Conservation (phyloP, 2,113 vertebrate species). For the Neolamprologus cancellatus region DNA sequence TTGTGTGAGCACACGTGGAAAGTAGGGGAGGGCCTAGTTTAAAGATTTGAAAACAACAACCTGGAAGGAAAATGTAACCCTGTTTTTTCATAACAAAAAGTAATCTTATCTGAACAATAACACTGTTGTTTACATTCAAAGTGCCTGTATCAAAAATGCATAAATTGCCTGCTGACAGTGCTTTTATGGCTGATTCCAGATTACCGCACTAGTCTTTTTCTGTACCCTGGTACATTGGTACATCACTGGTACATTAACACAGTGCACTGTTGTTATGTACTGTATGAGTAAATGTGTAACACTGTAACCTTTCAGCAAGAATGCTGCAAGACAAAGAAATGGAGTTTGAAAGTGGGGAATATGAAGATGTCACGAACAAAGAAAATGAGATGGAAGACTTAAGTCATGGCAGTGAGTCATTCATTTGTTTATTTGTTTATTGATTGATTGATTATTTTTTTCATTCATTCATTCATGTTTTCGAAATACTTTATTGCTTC, state of each 20-base stretch:
- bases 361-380: constrained; percentile 14
- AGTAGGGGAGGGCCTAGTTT: background rate
- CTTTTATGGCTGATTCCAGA: background rate
- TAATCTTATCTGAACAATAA: background rate
- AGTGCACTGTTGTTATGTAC: background rate
- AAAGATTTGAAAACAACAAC: background rate
- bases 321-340: background rate
- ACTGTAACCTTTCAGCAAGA: background rate
- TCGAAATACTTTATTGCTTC: background rate
- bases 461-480: background rate
- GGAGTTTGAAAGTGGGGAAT: constrained; percentile 34
- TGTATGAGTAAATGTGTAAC: background rate
- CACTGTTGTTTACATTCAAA: background rate
- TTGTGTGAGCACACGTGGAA: background rate
- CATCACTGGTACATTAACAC: background rate
- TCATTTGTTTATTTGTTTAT: background rate
- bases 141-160: background rate
- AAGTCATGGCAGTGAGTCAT: background rate
- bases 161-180: background rate
- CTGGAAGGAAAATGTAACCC: background rate
- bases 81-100: background rate
- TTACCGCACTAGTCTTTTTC: background rate
- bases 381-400: background rate
- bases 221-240: background rate
- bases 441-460: background rate